Evolutionary conservation across 1,140 invertebrate species (phyloP).

Genomic region (Lepidurus packardi): DNA sequence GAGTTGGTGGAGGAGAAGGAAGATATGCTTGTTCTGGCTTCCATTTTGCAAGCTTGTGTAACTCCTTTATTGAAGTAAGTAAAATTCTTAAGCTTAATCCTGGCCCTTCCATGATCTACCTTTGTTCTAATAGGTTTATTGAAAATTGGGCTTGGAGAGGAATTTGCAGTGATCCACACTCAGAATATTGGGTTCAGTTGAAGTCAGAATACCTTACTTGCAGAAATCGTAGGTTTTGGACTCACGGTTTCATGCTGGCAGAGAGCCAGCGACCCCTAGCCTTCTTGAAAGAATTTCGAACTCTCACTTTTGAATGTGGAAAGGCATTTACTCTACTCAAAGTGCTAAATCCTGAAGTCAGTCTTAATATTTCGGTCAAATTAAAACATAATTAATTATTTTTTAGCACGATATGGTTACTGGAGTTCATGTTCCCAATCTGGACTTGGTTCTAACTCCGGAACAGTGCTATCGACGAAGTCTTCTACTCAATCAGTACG

Average conservation of each 20-base stretch:
- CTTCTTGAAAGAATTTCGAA: neutral
- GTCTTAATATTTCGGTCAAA: neutral
- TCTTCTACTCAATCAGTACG: neutral
- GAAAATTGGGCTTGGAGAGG: neutral
- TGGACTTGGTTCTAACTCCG: neutral
- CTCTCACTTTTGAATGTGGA: neutral
- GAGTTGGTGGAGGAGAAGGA: neutral
- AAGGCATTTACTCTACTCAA: neutral
- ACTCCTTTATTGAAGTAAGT: neutral
- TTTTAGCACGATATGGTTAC: neutral
- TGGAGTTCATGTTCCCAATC: neutral
- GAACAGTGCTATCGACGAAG: neutral
- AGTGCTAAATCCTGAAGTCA: neutral
- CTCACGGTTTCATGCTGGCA: neutral
- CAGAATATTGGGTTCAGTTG: neutral
- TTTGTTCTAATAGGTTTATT: neutral
- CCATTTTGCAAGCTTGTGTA: neutral
- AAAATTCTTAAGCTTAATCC: too few species aligned
- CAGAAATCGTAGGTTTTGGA: neutral
- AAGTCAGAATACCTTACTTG: neutral
- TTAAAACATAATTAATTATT: neutral
- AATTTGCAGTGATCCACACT: neutral
- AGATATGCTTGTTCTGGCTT: neutral
- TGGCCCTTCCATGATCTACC: too few species aligned
- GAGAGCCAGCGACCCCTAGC: neutral